These are phyloP conservation scores for Dendronephthya gigantea DNA, from an alignment of 64 coral and sea anemone genomes.

Conservation along the genomic window DNA sequence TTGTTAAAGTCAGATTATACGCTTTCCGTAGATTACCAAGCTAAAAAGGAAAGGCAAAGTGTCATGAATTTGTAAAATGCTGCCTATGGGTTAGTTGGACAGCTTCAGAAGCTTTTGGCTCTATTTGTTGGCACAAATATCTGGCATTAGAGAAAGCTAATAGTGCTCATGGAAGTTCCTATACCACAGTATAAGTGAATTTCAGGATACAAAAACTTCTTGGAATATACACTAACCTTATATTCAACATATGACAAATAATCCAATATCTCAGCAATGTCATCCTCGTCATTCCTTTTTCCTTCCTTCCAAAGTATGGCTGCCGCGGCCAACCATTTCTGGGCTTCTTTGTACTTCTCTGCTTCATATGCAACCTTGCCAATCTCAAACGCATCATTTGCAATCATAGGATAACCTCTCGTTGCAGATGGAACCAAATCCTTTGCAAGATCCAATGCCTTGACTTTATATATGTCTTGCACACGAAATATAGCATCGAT, in stretches of 20 bases:
- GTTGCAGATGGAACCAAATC: conserved; percentile 25
- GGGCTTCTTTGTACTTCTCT: conserved; percentile 60
- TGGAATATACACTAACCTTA: conserved; percentile 46
- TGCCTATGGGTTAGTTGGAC: no score
- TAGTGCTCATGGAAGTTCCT: no score
- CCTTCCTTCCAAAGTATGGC: conserved; percentile 32
- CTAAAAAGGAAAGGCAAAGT: conserved; percentile 19
- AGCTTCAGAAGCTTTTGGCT: no score
- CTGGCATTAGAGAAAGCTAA: no score
- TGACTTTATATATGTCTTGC: conserved; percentile 70
- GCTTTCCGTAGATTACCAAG: conserved; percentile 58
- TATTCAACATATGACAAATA: conserved; percentile 69
- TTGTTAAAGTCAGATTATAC: conserved; percentile 49
- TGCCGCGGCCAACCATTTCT: conserved; percentile 63
- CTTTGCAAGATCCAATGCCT: conserved; percentile 30
- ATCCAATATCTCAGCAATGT: conserved; percentile 52
- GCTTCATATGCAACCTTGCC: conserved; percentile 54
- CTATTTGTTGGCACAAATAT: no score
- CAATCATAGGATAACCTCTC: conserved; percentile 49
- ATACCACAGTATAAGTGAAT: not conserved
- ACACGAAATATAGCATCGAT: conserved; percentile 65
- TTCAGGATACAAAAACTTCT: no score
- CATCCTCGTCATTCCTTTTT: conserved; percentile 31
- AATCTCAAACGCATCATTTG: conserved; percentile 55
- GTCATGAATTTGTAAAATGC: no score